phyloP scores from a whole-genome alignment of 2,113 vertebrate species.

The Arizona elegans region DNA sequence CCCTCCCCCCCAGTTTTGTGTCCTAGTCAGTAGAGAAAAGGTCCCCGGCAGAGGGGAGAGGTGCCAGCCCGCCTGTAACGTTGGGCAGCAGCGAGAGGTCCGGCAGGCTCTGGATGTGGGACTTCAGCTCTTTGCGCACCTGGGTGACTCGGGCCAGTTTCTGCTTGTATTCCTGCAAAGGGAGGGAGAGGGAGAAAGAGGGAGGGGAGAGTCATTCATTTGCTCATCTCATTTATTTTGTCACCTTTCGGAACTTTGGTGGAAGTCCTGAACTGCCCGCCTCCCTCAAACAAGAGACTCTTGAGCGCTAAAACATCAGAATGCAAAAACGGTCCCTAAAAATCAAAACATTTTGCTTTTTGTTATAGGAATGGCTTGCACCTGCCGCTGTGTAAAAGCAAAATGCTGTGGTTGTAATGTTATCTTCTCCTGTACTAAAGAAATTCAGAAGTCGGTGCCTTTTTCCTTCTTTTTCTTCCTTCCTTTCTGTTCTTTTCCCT shows the following conservation, averaged over 20 bases:
- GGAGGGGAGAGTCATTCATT: rapidly evolving
- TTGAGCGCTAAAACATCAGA: too few relatives aligned
- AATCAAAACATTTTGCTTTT: too few relatives aligned
- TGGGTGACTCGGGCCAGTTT: constrained; percentile 95
- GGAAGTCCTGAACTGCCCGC: too few relatives aligned
- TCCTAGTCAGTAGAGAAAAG: constrained; percentile 96
- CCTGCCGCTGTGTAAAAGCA: too few relatives aligned
- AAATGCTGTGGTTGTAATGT: too few relatives aligned
- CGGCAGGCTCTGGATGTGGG: constrained; percentile 97
- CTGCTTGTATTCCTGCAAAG: constrained; percentile 92
- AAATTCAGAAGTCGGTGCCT: too few relatives aligned
- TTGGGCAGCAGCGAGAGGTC: constrained; percentile 95
- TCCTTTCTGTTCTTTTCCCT: too few relatives aligned
- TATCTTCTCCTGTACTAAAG: too few relatives aligned
- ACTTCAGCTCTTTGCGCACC: constrained; percentile 97
- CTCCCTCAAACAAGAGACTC: not conserved
- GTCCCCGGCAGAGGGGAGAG: constrained; percentile 94
- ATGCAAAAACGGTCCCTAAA: too few relatives aligned
- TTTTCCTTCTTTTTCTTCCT: too few relatives aligned
- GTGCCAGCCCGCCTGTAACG: constrained; percentile 92
- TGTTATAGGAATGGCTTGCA: too few relatives aligned
- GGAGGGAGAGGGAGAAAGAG: constrained; percentile 17
- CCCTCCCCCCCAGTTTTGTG: not conserved
- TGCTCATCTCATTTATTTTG: rapidly evolving
- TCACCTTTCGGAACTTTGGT: too few relatives aligned